These are phyloP conservation scores for Syrmaticus mikado DNA, from an alignment of 2,113 vertebrate genomes.

Conservation along the genomic window DNA sequence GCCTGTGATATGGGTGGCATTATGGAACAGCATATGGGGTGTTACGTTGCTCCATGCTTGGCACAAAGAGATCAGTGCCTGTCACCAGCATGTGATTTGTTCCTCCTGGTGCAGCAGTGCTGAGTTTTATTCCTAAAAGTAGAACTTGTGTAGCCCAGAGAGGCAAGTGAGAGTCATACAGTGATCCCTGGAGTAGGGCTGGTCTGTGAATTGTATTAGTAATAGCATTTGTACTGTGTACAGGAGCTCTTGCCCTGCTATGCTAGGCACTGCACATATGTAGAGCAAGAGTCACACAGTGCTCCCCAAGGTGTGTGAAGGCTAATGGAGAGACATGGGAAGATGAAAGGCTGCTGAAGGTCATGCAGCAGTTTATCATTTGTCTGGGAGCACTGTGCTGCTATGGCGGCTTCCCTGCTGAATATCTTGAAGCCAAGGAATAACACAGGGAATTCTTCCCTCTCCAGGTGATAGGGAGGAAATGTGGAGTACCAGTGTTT, in stretches of 20 bases:
- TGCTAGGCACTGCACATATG: neutral
- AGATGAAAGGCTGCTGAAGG: neutral
- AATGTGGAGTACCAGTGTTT: neutral
- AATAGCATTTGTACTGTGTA: accelerated
- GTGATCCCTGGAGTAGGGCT: neutral
- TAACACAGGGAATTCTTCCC: neutral
- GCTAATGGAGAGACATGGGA: neutral
- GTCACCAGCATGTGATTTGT: neutral
- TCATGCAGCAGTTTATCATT: neutral
- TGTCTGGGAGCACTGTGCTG: neutral
- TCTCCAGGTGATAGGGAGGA: neutral
- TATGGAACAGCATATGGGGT: accelerated
- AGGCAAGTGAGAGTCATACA: neutral
- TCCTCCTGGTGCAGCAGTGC: neutral
- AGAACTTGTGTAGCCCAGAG: neutral
- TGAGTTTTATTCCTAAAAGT: neutral
- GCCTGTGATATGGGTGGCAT: neutral
- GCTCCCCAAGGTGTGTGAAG: neutral
- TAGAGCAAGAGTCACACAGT: neutral
- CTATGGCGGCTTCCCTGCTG: neutral
- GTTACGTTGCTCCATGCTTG: neutral
- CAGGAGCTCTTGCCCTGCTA: neutral
- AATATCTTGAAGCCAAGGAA: neutral
- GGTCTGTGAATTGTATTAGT: neutral
- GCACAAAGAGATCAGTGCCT: neutral